A percentile compares a stretch with the other conserved stretches of the same genome.
Evolutionary conservation across 1,140 invertebrate species (phyloP).

Genomic region (Drosophila willistoni): DNA sequence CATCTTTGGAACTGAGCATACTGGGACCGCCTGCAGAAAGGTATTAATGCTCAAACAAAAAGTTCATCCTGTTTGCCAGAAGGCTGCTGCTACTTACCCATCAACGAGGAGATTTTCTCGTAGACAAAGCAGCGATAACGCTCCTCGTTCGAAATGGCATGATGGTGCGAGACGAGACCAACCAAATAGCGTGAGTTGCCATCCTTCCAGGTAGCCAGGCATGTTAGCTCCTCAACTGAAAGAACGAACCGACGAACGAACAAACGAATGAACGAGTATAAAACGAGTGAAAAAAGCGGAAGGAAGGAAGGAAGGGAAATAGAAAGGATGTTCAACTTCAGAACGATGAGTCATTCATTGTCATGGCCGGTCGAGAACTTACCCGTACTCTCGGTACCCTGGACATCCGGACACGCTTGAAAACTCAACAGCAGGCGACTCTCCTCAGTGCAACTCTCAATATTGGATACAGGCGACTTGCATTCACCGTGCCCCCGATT

Average conservation of each 20-base stretch:
- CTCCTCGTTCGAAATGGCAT: slow-evolving; percentile 95
- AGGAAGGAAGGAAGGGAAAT: slow-evolving; percentile 21
- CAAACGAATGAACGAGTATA: background rate
- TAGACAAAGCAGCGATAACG: slow-evolving; percentile 96
- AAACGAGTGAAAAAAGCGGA: background rate
- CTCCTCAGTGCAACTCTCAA: slow-evolving; percentile 95
- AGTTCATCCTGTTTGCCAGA: slow-evolving; percentile 50
- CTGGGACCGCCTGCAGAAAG: slow-evolving; percentile 69
- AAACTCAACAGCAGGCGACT: slow-evolving; percentile 93
- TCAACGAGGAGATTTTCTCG: slow-evolving; percentile 87
- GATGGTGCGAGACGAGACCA: slow-evolving; percentile 89
- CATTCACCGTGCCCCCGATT: slow-evolving; percentile 92
- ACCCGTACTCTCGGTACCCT: slow-evolving; percentile 93
- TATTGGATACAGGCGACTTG: slow-evolving; percentile 91
- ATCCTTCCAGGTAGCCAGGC: slow-evolving; percentile 94
- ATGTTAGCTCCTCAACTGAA: slow-evolving; percentile 93
- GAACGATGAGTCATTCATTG: slow-evolving; percentile 45
- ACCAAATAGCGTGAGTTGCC: slow-evolving; percentile 93
- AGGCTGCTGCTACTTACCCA: slow-evolving; percentile 67
- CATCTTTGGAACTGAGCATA: slow-evolving; percentile 83
- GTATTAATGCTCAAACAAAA: slow-evolving; percentile 51
- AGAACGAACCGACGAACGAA: slow-evolving; percentile 38
- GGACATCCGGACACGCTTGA: slow-evolving; percentile 95
- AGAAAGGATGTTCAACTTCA: slow-evolving; percentile 49
- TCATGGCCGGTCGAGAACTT: slow-evolving; percentile 50